phyloP scores from a whole-genome alignment of 2,113 vertebrate genomes.

The Pao palembangensis region DNA sequence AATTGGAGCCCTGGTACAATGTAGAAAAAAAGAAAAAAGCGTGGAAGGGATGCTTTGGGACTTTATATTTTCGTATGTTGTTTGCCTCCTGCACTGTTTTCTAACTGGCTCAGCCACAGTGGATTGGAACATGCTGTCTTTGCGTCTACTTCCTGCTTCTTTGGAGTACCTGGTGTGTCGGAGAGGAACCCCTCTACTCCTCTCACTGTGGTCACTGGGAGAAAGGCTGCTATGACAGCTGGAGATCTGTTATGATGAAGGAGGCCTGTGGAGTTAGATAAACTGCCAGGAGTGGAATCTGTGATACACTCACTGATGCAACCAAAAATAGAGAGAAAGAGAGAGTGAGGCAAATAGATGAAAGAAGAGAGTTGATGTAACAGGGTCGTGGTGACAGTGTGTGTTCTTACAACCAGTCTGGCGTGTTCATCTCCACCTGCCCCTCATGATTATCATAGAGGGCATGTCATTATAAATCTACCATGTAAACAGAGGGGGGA shows the following conservation, averaged over 20 bases:
- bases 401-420: conserved; percentile 19
- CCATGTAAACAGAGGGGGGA: conserved; percentile 41
- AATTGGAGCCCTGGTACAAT: conserved; percentile 18
- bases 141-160: conserved; percentile 45
- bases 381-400: conserved; percentile 34
- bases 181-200: conserved; percentile 48
- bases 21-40: conserved; percentile 15
- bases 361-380: conserved; percentile 24
- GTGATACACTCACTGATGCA: conserved; percentile 39
- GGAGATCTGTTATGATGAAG: conserved; percentile 63
- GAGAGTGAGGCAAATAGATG: conserved; percentile 17
- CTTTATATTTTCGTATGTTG: conserved; percentile 39
- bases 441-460: conserved; percentile 40
- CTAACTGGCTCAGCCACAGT: conserved; percentile 58
- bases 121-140: conserved; percentile 52
- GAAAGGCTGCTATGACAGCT: conserved; percentile 59
- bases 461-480: conserved; percentile 48
- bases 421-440: conserved; percentile 28
- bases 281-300: conserved; percentile 49
- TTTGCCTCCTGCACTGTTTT: conserved; percentile 47
- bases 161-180: conserved; percentile 44
- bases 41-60: conserved; percentile 28
- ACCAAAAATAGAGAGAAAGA: conserved; percentile 27
- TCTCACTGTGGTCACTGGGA: conserved; percentile 58
- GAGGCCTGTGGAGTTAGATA: conserved; percentile 57